phyloP scores from a whole-genome alignment of 1,140 invertebrate genomes.

The Mactra quadrangularis region DNA sequence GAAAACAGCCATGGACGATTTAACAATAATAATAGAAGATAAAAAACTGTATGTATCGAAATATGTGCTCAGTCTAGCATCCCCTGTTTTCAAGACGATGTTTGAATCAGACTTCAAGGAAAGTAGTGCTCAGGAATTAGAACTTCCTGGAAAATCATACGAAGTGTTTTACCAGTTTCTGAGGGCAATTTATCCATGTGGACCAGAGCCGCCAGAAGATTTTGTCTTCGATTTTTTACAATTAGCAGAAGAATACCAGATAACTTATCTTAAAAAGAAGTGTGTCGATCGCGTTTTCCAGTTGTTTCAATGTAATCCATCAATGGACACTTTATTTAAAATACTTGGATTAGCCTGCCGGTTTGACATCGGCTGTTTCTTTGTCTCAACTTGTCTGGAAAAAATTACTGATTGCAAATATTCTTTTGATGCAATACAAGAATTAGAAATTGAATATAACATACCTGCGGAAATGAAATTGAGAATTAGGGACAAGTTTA shows the following conservation, averaged over 20 bases:
- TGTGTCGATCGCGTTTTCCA: too few species aligned
- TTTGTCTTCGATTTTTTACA: not conserved
- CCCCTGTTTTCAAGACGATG: conserved; percentile 22
- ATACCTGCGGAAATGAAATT: too few species aligned
- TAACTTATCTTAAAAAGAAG: not conserved
- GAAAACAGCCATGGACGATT: not conserved
- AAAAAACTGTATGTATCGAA: conserved; percentile 7
- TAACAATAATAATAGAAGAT: conserved; percentile 19
- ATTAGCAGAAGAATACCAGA: conserved; percentile 6
- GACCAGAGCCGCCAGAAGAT: not conserved
- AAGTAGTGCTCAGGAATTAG: not conserved
- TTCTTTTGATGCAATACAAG: too few species aligned
- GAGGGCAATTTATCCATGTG: conserved; percentile 1
- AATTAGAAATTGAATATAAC: too few species aligned
- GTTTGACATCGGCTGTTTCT: too few species aligned
- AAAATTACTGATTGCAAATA: too few species aligned
- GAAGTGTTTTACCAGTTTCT: not conserved
- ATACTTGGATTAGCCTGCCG: too few species aligned
- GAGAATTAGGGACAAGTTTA: too few species aligned
- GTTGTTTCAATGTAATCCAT: too few species aligned
- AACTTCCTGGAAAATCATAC: not conserved
- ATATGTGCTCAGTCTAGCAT: not conserved
- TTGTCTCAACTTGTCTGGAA: too few species aligned
- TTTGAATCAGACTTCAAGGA: conserved; percentile 10
- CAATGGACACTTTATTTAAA: too few species aligned